These are phyloP conservation scores for Tamias sibiricus DNA, from an alignment of 2,113 vertebrate species.

Conservation along the genomic window DNA sequence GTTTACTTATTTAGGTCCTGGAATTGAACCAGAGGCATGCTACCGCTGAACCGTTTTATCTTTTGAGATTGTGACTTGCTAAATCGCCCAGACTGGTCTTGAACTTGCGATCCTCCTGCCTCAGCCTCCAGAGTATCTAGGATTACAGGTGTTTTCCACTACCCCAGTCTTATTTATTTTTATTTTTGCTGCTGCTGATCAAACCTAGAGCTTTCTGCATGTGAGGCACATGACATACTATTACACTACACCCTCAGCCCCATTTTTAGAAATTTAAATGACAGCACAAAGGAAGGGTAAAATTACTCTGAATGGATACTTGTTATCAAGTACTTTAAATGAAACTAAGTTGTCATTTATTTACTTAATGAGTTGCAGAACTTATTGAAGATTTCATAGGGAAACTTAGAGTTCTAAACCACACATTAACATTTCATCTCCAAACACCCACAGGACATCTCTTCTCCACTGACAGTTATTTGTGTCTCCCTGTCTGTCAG, in stretches of 20 bases:
- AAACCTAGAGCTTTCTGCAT: background rate
- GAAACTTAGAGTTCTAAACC: background rate
- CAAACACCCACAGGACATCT: background rate
- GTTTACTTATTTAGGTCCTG: background rate
- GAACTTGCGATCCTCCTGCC: background rate
- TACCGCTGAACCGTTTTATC: background rate
- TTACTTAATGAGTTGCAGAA: background rate
- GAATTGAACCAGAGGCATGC: background rate
- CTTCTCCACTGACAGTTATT: background rate
- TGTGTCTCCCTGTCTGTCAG: background rate
- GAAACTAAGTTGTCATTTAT: slow-evolving; percentile 21
- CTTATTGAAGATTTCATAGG: background rate
- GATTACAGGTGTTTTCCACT: background rate
- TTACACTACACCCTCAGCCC: background rate
- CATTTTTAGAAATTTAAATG: background rate
- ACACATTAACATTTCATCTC: background rate
- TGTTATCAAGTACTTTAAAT: background rate
- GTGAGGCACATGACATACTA: background rate
- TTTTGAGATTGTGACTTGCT: background rate
- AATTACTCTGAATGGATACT: background rate
- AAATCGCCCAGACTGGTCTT: background rate
- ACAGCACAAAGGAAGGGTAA: background rate
- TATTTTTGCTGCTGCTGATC: background rate
- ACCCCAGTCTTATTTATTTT: background rate
- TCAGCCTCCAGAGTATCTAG: background rate